These are phyloP conservation scores for Ornithoptera alexandrae DNA, from an alignment of 2,888 invertebrate genomes.

Conservation along the genomic window DNA sequence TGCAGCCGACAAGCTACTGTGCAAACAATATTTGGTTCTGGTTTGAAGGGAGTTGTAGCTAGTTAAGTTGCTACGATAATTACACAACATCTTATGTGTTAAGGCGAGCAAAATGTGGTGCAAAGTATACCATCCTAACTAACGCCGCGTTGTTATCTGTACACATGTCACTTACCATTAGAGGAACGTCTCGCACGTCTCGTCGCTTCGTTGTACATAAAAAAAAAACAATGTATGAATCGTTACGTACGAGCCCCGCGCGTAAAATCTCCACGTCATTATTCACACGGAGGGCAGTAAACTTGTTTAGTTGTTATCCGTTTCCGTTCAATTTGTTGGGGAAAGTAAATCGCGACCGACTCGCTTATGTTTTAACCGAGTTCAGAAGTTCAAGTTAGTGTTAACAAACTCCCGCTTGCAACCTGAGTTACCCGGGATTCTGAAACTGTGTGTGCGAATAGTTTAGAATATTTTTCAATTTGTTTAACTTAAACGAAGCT, in stretches of 20 bases:
- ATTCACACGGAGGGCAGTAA: neutral
- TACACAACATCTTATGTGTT: no score
- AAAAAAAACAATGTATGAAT: no score
- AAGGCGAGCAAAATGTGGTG: no score
- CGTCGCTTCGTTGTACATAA: no score
- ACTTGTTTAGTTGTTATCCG: neutral
- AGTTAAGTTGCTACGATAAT: no score
- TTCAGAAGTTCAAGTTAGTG: slow-evolving; percentile 13
- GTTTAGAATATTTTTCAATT: slow-evolving; percentile 8
- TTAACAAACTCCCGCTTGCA: slow-evolving; percentile 6
- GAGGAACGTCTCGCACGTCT: no score
- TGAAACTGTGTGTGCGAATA: neutral
- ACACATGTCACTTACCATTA: no score
- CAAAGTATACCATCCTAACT: no score
- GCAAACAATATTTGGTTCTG: no score
- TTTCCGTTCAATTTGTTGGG: slow-evolving; percentile 8
- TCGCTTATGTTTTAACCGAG: slow-evolving; percentile 12
- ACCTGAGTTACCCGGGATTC: neutral
- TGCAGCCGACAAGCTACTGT: no score
- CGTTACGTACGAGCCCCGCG: neutral
- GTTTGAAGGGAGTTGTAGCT: no score
- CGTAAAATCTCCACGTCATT: neutral
- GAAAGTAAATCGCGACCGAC: slow-evolving; percentile 1
- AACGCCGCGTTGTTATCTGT: no score
- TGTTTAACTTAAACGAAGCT: neutral